Evolutionary conservation across 37 sponge, comb jelly and placozoan species (phyloP).

Genomic region (Sycon ciliatum): DNA sequence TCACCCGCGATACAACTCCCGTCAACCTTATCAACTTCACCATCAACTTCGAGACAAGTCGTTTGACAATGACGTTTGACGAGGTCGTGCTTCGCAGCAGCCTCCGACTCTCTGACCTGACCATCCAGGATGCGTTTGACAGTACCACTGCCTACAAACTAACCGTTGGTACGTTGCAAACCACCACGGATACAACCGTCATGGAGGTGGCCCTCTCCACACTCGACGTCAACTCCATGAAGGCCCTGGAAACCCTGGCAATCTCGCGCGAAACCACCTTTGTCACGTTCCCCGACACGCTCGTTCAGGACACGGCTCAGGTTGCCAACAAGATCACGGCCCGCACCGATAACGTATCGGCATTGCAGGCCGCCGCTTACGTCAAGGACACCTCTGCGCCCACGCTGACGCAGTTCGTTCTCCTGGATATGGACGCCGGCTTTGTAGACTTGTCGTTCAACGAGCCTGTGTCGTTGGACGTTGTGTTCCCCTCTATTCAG

Average conservation of each 20-base stretch:
- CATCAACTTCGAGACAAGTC: constrained; percentile 52
- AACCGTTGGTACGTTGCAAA: constrained; percentile 39
- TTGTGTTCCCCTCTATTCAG: constrained; percentile 44
- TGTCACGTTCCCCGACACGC: constrained; percentile 26
- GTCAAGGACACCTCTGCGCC: constrained; percentile 48
- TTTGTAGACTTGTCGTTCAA: constrained; percentile 39
- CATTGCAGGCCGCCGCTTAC: constrained; percentile 64
- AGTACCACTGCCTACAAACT: constrained; percentile 47
- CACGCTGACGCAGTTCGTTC: constrained; percentile 25
- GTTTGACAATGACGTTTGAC: constrained; percentile 53
- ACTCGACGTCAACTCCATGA: constrained; percentile 63
- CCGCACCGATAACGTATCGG: constrained; percentile 45
- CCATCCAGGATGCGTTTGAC: constrained; percentile 59
- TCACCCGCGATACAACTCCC: constrained; percentile 52
- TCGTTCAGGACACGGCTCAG: constrained; percentile 34
- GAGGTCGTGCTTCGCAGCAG: constrained; percentile 45
- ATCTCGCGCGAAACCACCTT: constrained; percentile 53
- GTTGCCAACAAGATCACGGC: constrained; percentile 30
- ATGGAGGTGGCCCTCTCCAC: constrained; percentile 42
- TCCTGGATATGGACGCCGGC: constrained; percentile 56
- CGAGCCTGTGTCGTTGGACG: constrained; percentile 32
- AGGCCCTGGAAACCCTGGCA: constrained; percentile 48
- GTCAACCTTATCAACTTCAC: constrained; percentile 37
- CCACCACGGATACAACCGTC: constrained; percentile 24
- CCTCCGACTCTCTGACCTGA: constrained; percentile 37